Base-by-base conservation (phyloP, 1,140 invertebrate species). In the Bombus soroeensis region DNA sequence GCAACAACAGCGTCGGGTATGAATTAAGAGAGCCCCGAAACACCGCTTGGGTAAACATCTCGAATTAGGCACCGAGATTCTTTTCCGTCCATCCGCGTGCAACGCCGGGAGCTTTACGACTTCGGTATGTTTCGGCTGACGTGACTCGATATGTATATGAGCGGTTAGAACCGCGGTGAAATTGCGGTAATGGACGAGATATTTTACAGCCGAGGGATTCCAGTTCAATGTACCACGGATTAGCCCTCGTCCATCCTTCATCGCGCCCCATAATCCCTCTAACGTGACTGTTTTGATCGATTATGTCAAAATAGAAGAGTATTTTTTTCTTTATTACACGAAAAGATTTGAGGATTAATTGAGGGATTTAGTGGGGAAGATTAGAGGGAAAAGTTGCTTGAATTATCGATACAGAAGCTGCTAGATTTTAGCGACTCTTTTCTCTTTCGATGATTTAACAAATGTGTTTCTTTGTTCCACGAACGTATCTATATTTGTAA, bases 41-140 rank as follows among this genome's bases (percentile, higher is more conserved):
- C 85, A 83, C 88, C 75, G 92, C 91, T 92, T 92, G 92, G 92
- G 83, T 92, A 93, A 93, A 93, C 92, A 93, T 93, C 92, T 92
- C 87, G 91, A 93, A 92, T 93, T 92, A 92, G 92, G 92, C 86
- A 83, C 91, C 73, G 82, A 59, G 90, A 91, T 90, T 91, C 90
- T 91, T 92, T 92, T 92, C 87, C 88, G 88, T 90, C 78, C 85
- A 84, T 86, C 87, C 84, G 83, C 70, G 34, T 82, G 68, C 86
- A 73, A 59, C 78, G n/a, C 59, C 71, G 87, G 62, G 75, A 81
- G 90, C 87, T 91, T 92, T 92, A 92, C 91, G 87, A 89, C 87
- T 92, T 90, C 89, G 87, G 82, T 87, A 88, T 92, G 90, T 80
- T 71, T 71, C 81, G 83, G 59, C 78, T 73, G 47, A 85, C 83